Conservation (phyloP, 2,113 vertebrate species). For the Hirundichthys speculiger region DNA sequence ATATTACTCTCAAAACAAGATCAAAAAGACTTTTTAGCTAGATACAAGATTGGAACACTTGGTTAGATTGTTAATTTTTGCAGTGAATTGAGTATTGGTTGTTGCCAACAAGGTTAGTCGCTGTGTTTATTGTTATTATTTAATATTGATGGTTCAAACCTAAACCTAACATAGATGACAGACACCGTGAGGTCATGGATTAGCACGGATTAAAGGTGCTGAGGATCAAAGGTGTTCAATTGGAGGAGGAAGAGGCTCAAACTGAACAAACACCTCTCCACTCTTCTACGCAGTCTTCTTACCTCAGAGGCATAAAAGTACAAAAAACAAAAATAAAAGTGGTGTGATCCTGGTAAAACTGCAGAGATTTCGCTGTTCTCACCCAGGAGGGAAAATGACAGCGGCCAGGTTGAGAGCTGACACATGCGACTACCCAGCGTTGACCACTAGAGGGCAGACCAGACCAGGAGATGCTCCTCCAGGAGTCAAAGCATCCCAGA, state of each 20-base stretch:
- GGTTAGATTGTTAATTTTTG: too few species aligned
- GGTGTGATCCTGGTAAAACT: too few species aligned
- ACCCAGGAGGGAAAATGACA: too few species aligned
- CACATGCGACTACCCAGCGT: background rate
- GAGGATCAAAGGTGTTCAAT: conserved; percentile 9
- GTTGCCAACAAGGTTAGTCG: background rate
- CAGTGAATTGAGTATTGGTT: too few species aligned
- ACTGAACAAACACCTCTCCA: background rate
- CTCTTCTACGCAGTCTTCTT: conserved; percentile 11
- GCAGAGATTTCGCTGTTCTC: too few species aligned
- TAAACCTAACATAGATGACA: conserved; percentile 40
- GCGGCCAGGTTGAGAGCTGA: too few species aligned
- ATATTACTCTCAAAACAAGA: too few species aligned
- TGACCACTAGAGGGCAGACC: conserved; percentile 63
- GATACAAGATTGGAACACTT: too few species aligned
- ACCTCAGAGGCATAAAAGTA: background rate
- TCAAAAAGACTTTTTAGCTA: too few species aligned
- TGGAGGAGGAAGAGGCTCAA: conserved; percentile 9
- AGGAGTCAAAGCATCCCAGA: too few species aligned
- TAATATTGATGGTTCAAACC: conserved; percentile 44
- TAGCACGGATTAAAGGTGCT: conserved; percentile 48
- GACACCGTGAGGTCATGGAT: conserved; percentile 46
- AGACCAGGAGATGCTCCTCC: too few species aligned
- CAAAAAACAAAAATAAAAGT: too few species aligned
- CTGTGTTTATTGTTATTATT: conserved; percentile 8